These are phyloP conservation scores for Cephalopholis sonnerati DNA, from an alignment of 2,113 vertebrate genomes.

Conservation along the genomic window DNA sequence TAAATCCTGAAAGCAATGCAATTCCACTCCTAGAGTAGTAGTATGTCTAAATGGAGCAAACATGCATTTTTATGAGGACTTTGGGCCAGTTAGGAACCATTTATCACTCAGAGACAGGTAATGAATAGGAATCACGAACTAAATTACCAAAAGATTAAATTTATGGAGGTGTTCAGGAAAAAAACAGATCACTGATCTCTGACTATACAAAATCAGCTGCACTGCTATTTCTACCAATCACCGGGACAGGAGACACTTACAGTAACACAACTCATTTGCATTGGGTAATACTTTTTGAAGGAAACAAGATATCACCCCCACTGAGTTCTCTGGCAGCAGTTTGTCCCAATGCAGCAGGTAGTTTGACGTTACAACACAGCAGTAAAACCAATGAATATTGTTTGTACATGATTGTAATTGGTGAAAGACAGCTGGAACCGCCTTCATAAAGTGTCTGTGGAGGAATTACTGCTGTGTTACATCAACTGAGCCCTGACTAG, in stretches of 20 bases:
- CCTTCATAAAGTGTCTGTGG: not conserved
- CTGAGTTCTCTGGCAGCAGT: conserved; percentile 8
- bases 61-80: too few relatives aligned
- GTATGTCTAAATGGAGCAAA: not conserved
- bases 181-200: too few relatives aligned
- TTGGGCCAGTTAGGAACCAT: too few relatives aligned
- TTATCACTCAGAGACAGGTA: not conserved
- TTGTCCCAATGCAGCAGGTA: conserved; percentile 27
- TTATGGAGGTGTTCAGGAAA: not conserved
- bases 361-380: conserved; percentile 39
- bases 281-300: not conserved
- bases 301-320: not conserved
- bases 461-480: conserved; percentile 10
- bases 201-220: not conserved
- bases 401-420: not conserved
- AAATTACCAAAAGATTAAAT: not conserved
- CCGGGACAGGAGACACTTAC: not conserved
- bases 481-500: conserved; percentile 12
- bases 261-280: not conserved
- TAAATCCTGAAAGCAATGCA: not conserved
- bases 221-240: not conserved
- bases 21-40: not conserved
- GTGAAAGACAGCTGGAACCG: not conserved
- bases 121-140: not conserved
- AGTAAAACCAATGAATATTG: conserved; percentile 29